Evolutionary conservation across 2,888 invertebrate genomes (phyloP), one percentile per base, ranked within the genome.

Genomic region (Philhelius pedissequus): DNA sequence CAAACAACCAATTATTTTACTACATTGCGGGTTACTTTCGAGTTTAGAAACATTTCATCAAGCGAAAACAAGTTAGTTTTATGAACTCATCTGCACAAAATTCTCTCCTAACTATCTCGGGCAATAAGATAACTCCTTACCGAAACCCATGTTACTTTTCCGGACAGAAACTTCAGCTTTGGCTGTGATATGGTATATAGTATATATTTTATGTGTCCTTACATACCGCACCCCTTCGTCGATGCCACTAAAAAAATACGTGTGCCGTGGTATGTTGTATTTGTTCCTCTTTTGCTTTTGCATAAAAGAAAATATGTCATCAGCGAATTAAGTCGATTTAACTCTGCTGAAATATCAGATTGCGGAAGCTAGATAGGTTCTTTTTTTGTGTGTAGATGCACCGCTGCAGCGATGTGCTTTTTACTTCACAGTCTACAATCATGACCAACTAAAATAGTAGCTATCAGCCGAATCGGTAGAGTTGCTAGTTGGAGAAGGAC

Each of bases 291-390:
- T 50, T 71, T 71, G 45, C 58, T 60, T 68, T 54, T 56, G 56
- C 45, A 64, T 73, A 78, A 64, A 70, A 52, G 66, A 38, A 83
- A 78, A 83, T 83, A 78, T 83, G 83, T 83, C 83, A 83, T 69
- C 82, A 78, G 73, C 71, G 78, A 83, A 78, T 83, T 83, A 83
- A 78, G 82, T 78, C 82, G 78, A 83, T 78, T 83, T 83, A 83
- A 78, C 73, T 83, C 77, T 78, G 64, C 62, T 69, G 62, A 82
- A 83, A 83, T 83, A 83, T 83, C 83, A 83, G 83, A 83, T 83
- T 83, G 83, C 83, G 83, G 83, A 83, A 83, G 64, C 64, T 74
- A 83, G 69, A 48, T 58, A 68, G 20, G 50, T 68, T 27, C 73
- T 56, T 45, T 45, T n/a, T n/a, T n/a, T n/a, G n/a, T n/a, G n/a